phyloP scores from a whole-genome alignment of 2,113 vertebrate species.

The Etheostoma cragini region DNA sequence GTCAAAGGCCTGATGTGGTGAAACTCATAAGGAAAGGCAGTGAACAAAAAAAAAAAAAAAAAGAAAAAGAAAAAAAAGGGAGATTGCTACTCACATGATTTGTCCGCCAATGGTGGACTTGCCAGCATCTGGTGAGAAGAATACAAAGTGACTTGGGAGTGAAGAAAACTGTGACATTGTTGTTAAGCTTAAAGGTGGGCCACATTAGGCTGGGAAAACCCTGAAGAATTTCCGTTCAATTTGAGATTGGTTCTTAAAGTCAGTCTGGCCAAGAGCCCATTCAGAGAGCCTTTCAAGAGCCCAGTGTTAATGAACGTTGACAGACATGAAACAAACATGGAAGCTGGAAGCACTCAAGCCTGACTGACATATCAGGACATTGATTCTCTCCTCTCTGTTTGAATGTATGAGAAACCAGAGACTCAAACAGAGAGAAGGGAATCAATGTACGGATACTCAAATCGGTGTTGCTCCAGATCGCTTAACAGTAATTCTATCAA shows the following conservation, averaged over 20 bases:
- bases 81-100: slow-evolving; percentile 92
- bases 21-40: not conserved
- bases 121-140: slow-evolving; percentile 89
- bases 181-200: too few relatives aligned
- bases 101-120: slow-evolving; percentile 99
- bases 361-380: not conserved
- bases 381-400: too few relatives aligned
- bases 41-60: too few relatives aligned
- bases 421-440: too few relatives aligned
- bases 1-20: not conserved
- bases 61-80: not conserved
- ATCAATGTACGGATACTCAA: not conserved
- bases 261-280: too few relatives aligned
- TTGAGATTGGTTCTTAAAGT: too few relatives aligned
- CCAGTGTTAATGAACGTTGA: not conserved
- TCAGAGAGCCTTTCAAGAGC: too few relatives aligned
- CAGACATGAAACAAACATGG: not conserved
- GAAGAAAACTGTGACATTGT: not conserved
- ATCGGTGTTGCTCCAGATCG: not conserved
- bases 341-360: not conserved
- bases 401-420: not conserved
- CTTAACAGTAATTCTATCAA: not conserved
- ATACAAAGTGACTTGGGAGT: not conserved
- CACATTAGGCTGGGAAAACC: too few relatives aligned
- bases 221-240: too few relatives aligned